phyloP scores from a whole-genome alignment of 2,888 invertebrate species.

The Priocnemis perturbator region DNA sequence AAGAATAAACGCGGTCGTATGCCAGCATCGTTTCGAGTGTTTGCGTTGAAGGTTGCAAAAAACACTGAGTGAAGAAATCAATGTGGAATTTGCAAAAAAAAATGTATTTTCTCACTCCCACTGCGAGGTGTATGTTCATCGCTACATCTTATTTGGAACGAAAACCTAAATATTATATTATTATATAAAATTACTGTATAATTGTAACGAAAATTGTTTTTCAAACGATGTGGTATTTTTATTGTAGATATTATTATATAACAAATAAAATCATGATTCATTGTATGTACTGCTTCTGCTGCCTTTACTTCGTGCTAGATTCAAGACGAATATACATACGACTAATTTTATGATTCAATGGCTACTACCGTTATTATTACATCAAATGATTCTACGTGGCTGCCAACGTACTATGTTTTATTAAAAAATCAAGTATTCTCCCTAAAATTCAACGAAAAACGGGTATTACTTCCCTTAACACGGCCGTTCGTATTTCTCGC shows the following conservation, averaged over 20 bases:
- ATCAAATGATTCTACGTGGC: too few species aligned
- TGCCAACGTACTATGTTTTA: too few species aligned
- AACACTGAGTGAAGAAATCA: slow-evolving; percentile 68
- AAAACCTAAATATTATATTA: slow-evolving; percentile 71
- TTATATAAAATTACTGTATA: slow-evolving; percentile 73
- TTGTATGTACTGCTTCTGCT: slow-evolving; percentile 54
- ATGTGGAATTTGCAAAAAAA: slow-evolving; percentile 69
- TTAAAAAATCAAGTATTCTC: too few species aligned
- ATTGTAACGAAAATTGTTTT: slow-evolving; percentile 74
- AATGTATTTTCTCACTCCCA: slow-evolving; percentile 74
- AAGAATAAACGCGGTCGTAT: slow-evolving; percentile 14
- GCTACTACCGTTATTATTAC: too few species aligned
- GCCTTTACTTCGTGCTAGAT: too few species aligned
- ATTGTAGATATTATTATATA: slow-evolving; percentile 75
- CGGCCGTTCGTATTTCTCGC: too few species aligned
- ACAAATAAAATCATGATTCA: slow-evolving; percentile 74
- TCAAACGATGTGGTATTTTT: slow-evolving; percentile 75
- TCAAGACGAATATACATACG: too few species aligned
- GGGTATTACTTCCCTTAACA: too few species aligned
- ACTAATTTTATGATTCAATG: too few species aligned
- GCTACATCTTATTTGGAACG: slow-evolving; percentile 73
- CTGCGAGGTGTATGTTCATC: slow-evolving; percentile 72
- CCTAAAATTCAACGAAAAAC: too few species aligned
- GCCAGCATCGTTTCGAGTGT: slow-evolving; percentile 56
- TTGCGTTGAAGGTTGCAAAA: slow-evolving; percentile 50